A percentile compares a stretch with the other conserved stretches of the same genome.
These are phyloP conservation scores for Neoaliturus tenellus DNA, from an alignment of 2,888 invertebrate genomes.

Conservation along the genomic window DNA sequence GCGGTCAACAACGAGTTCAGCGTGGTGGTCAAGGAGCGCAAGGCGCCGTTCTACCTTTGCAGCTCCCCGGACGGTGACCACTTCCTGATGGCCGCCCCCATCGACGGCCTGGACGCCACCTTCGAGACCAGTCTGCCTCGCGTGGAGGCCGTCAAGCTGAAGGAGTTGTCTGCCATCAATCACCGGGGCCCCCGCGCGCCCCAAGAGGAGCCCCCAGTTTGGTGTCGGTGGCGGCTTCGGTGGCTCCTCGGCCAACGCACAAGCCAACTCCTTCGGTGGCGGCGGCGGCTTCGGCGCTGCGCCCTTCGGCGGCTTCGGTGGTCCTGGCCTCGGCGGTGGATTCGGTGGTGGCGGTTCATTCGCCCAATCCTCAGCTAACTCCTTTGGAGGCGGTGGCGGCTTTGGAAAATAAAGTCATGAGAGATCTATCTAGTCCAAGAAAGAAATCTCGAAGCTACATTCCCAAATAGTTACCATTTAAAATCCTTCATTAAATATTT, in stretches of 20 bases:
- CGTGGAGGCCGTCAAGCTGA: constrained; percentile 2
- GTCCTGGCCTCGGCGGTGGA: too few species aligned
- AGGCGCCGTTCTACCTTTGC: constrained; percentile 15
- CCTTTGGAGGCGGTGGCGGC: constrained; percentile 7
- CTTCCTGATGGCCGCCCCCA: constrained; percentile 19
- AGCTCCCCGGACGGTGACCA: neutral
- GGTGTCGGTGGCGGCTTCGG: neutral
- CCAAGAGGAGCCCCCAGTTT: constrained; percentile 29
- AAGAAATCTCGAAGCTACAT: neutral
- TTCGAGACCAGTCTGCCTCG: neutral
- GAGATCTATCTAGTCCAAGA: too few species aligned
- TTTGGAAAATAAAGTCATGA: neutral
- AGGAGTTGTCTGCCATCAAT: neutral
- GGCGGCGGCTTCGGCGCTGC: constrained; percentile 33
- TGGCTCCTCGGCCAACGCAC: neutral
- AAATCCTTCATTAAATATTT: neutral
- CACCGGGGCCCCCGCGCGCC: constrained; percentile 1
- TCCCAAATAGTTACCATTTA: neutral
- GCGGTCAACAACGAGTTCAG: neutral
- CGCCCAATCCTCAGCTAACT: neutral
- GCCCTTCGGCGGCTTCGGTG: constrained; percentile 10
- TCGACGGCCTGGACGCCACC: neutral
- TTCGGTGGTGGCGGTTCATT: neutral
- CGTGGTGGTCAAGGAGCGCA: constrained; percentile 14
- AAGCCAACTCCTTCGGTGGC: constrained; percentile 10